Base-by-base conservation (phyloP, 2,797 vertebrate species). In the Hippocampus kuda region DNA sequence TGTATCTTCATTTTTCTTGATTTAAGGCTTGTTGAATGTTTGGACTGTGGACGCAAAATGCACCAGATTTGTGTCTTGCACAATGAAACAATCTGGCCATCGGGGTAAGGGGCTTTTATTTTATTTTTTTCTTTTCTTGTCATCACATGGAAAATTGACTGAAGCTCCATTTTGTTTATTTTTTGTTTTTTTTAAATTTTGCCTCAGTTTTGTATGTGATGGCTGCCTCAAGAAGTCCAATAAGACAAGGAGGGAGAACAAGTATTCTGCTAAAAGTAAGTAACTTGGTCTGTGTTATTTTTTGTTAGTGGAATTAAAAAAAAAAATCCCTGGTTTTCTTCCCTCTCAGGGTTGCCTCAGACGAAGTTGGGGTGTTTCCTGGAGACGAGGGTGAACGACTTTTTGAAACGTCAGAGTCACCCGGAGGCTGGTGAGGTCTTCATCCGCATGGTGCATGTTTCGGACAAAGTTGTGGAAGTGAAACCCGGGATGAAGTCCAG, bases 401-500 rank as follows among this genome's bases (percentile, higher is more conserved):
- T 91, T 81, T 79, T 99, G 72, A 94, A 93, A 77, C 90, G 94
- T 49, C 94, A 97, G 34, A 90, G 77, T 83, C 90, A 97, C 78
- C 91, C 94, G 3, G 96, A 98, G 77, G 89, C 96, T 12, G 97
- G 96, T 73, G 96, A 99, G 63, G 93, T 99, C 82, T 93, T 88
- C 72, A 94, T 99, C 77, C 92, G 97, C 2, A 94, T 99, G 68
- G 97, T 99, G 70, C 97, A 99, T 0, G 94, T 96, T 26, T 99
- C 97, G 30, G 97, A 99, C 85, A 99, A 99, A 90, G 94, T 96
- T 41, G 96, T 99, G 0, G 96, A 99, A 85, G 97, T 99, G 65
- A 99, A 99, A 83, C 95, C 96, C 63, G 97, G 97, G 81, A 99
- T 99, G 97, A 99, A 98, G 89, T 94, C 97, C 81, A 98, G 97